Conservation (phyloP, 1,140 invertebrate species). For the Drosophila ironensis region DNA sequence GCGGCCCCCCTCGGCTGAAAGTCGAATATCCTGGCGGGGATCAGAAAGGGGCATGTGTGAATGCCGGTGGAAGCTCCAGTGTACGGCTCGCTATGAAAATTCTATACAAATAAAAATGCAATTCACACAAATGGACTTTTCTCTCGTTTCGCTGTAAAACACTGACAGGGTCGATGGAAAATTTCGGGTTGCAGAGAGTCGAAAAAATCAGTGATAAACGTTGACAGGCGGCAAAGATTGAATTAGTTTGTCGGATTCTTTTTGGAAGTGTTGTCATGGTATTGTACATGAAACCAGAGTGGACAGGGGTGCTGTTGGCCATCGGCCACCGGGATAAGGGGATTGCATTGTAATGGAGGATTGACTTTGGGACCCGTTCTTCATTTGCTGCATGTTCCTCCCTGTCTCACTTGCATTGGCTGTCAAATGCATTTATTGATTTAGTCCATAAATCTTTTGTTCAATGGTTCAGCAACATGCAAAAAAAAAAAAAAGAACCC, state of each 20-base stretch:
- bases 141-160: slow-evolving; percentile 19
- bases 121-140: slow-evolving; percentile 71
- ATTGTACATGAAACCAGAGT: slow-evolving; percentile 5
- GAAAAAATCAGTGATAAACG: slow-evolving; percentile 62
- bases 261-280: slow-evolving; percentile 25
- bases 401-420: slow-evolving; percentile 17
- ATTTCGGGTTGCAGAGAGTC: neutral
- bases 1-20: too few species aligned
- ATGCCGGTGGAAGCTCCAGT: slow-evolving; percentile 34
- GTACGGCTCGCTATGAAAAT: slow-evolving; percentile 62
- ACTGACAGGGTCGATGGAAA: slow-evolving; percentile 4
- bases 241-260: slow-evolving; percentile 70
- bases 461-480: slow-evolving; percentile 22
- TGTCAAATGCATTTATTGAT: slow-evolving; percentile 71
- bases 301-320: neutral
- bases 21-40: slow-evolving; percentile 33
- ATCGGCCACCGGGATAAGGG: neutral
- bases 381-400: slow-evolving; percentile 30
- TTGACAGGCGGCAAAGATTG: slow-evolving; percentile 66
- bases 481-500: neutral
- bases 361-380: slow-evolving; percentile 40
- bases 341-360: neutral
- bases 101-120: slow-evolving; percentile 79
- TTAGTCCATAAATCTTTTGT: slow-evolving; percentile 66
- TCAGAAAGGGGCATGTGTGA: slow-evolving; percentile 51